These are phyloP conservation scores for Zelleria hepariella DNA, from an alignment of 2,888 invertebrate genomes.

Conservation along the genomic window DNA sequence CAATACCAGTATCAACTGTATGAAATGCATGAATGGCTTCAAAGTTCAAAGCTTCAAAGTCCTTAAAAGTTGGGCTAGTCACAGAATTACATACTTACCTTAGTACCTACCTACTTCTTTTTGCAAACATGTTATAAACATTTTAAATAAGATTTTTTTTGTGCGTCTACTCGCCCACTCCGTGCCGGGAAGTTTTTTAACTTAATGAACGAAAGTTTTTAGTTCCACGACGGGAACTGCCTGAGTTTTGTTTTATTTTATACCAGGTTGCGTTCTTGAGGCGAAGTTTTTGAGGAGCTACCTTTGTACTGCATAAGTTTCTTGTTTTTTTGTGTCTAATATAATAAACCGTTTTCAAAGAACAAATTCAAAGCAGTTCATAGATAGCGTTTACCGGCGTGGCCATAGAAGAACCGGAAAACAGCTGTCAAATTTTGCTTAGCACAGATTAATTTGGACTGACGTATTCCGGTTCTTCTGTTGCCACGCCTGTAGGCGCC, in stretches of 20 bases:
- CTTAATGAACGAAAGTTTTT: constrained; percentile 6
- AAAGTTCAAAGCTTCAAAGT: not conserved
- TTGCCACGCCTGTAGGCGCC: too few relatives aligned
- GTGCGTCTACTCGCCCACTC: not conserved
- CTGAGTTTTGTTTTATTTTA: not conserved
- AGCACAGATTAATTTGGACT: too few relatives aligned
- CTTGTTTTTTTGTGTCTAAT: too few relatives aligned
- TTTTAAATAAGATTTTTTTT: not conserved
- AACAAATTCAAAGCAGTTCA: too few relatives aligned
- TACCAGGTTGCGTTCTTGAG: not conserved
- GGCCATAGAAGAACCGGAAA: too few relatives aligned
- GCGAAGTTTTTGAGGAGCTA: not conserved
- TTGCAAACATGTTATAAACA: not conserved
- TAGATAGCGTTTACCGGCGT: too few relatives aligned
- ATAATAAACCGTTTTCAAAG: too few relatives aligned
- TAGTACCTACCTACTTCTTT: not conserved
- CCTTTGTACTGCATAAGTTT: not conserved
- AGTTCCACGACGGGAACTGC: not conserved
- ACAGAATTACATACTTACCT: not conserved
- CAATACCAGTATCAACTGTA: not conserved
- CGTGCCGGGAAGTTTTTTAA: constrained; percentile 3
- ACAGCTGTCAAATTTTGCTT: too few relatives aligned
- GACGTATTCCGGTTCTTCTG: too few relatives aligned
- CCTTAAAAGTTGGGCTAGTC: not conserved
- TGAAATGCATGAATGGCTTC: not conserved